Evolutionary conservation across 2,113 vertebrate species (phyloP).

Genomic region (Alethe castanea): DNA sequence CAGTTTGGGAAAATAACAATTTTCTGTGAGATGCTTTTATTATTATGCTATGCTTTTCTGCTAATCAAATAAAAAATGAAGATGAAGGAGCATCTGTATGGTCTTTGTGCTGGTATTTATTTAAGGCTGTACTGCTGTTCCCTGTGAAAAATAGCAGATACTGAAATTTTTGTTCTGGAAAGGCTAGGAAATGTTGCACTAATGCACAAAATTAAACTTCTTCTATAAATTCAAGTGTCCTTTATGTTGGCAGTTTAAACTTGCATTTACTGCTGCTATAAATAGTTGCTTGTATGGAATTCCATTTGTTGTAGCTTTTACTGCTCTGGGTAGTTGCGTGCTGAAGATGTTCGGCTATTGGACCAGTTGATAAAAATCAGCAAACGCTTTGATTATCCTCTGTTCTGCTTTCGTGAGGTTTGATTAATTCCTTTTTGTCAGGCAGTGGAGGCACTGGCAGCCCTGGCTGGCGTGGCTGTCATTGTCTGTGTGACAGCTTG

Average conservation of each 20-base stretch:
- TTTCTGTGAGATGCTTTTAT: constrained; percentile 16
- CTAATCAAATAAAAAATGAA: constrained; percentile 24
- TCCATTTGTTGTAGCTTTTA: neutral
- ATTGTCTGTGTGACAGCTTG: constrained; percentile 49
- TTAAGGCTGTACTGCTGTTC: neutral
- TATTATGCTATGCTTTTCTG: neutral
- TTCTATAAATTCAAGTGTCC: constrained; percentile 37
- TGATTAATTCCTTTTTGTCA: constrained; percentile 30
- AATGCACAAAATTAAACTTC: constrained; percentile 11
- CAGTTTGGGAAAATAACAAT: neutral
- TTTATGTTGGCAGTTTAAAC: constrained; percentile 16
- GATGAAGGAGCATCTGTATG: neutral
- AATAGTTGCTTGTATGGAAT: neutral
- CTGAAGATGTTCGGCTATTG: neutral
- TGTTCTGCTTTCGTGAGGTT: neutral
- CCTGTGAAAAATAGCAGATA: neutral
- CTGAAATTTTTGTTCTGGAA: neutral
- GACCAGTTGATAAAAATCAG: constrained; percentile 14
- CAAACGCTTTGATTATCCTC: neutral
- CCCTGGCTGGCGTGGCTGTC: constrained; percentile 31
- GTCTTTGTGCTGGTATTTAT: neutral
- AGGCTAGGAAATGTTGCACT: neutral
- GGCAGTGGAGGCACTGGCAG: constrained; percentile 7
- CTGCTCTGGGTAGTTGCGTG: neutral
- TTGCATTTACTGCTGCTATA: neutral